Base-by-base conservation (phyloP, 1,140 invertebrate genomes). In the Probaryconus sp. region DNA sequence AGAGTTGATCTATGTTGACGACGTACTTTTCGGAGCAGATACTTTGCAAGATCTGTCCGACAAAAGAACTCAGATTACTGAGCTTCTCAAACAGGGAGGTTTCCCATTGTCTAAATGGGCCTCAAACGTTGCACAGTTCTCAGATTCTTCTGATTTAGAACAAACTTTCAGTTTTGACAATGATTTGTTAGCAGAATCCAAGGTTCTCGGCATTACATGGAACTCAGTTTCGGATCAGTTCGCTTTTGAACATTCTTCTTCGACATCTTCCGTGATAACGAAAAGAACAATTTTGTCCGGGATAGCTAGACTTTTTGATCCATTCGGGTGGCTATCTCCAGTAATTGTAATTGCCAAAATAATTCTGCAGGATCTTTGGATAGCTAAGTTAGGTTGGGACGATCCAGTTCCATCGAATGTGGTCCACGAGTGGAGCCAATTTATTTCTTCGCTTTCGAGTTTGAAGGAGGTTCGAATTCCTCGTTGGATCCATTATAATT, bases 261-360 rank as follows among this genome's bases (percentile, higher is more conserved):
- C n/a, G n/a, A n/a, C n/a, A n/a, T n/a, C n/a, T n/a, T n/a, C n/a
- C n/a, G n/a, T n/a, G n/a, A 14, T 40, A 6, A 40, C 37, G 17
- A 11, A 40, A 6, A 40, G 5, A 16, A 14, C 37, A 4, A 40
- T 58, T 0, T 13, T 55, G 0, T 63, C 67, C 0, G 3, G 5
- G 1, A 70, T 63, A 1, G 31, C 48, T 0, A 6, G 38, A 7
- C 0, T 61, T 3, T 69, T 47, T 14, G 53, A 60, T 5, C 63
- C 31, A 0, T 30, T 55, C 3, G 61, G 13, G 2, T 18, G 11
- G 0, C 0, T 31, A 5, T 24, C 51, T 1, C 53, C 45, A 1
- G n/a, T 51, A 0, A 11, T 61, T 2, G 18, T 60, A 5, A 26
- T 0, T 0, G 47, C 20, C 0, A 69, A 69, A 33, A 24, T 69